Percentiles rank a stretch among this genome's conserved stretches.
These are phyloP conservation scores for Drosophila colorata DNA, from an alignment of 2,888 invertebrate species.

Conservation along the genomic window DNA sequence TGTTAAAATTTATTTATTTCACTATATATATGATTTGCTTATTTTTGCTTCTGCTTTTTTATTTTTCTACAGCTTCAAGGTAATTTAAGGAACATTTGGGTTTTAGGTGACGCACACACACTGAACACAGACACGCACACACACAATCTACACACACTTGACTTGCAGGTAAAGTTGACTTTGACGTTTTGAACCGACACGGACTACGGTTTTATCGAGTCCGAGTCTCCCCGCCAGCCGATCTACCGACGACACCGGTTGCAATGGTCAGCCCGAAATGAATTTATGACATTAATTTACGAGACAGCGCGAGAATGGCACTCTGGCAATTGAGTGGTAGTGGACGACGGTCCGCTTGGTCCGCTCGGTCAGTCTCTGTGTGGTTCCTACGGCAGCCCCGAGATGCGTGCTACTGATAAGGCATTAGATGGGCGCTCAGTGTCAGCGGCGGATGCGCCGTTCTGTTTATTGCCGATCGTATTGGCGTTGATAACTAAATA, in stretches of 20 bases:
- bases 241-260: slow-evolving; percentile 50
- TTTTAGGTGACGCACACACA: slow-evolving; percentile 58
- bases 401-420: slow-evolving; percentile 71
- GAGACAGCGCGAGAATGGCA: slow-evolving; percentile 72
- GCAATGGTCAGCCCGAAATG: slow-evolving; percentile 69
- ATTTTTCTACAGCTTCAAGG: slow-evolving; percentile 64
- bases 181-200: slow-evolving; percentile 35
- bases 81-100: slow-evolving; percentile 79
- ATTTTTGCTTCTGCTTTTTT: slow-evolving; percentile 22
- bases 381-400: slow-evolving; percentile 53
- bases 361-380: slow-evolving; percentile 41
- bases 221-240: slow-evolving; percentile 11
- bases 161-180: slow-evolving; percentile 55
- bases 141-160: slow-evolving; percentile 28
- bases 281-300: slow-evolving; percentile 83
- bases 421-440: slow-evolving; percentile 47
- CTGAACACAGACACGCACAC: slow-evolving; percentile 29
- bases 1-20: slow-evolving; percentile 39
- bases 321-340: slow-evolving; percentile 70
- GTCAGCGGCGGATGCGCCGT: slow-evolving; percentile 48
- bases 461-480: slow-evolving; percentile 38
- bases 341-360: slow-evolving; percentile 26
- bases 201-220: slow-evolving; percentile 31
- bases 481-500: slow-evolving; percentile 57
- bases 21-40: slow-evolving; percentile 51